Evolutionary conservation across 2,797 vertebrate species (phyloP).

Genomic region (Ptychobarbus kaznakovi): DNA sequence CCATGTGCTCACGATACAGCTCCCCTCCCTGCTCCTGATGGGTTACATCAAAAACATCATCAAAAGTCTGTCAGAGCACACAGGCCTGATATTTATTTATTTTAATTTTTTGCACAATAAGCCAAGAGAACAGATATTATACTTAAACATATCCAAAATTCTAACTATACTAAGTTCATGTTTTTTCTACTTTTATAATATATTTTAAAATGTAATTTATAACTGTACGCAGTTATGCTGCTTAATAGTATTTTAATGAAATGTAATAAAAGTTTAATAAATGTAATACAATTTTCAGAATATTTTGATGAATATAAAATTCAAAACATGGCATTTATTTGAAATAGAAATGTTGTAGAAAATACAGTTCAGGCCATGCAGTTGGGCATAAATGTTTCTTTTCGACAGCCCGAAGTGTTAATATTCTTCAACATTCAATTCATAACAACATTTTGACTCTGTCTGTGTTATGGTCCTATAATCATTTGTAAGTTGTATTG

Average conservation of each 20-base stretch:
- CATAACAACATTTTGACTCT: neutral
- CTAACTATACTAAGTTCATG: too few relatives aligned
- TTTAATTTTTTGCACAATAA: neutral
- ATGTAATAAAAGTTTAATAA: too few relatives aligned
- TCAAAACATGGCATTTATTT: neutral
- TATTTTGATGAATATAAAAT: neutral
- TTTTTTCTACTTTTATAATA: neutral
- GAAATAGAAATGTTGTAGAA: neutral
- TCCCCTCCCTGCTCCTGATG: slow-evolving; percentile 88
- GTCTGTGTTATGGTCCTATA: neutral
- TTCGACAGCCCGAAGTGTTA: neutral
- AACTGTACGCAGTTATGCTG: neutral
- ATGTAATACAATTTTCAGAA: neutral
- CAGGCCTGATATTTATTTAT: neutral
- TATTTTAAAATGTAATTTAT: neutral
- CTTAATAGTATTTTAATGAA: neutral
- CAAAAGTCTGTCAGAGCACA: neutral
- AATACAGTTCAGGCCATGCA: neutral
- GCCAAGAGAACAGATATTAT: neutral
- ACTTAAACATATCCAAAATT: neutral
- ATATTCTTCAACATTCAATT: neutral
- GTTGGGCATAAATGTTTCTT: neutral
- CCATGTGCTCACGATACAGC: slow-evolving; percentile 81
- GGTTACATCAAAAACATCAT: slow-evolving; percentile 47
- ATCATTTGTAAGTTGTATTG: neutral